phyloP scores from a whole-genome alignment of 2,113 vertebrate genomes.

The Axis porcinus region DNA sequence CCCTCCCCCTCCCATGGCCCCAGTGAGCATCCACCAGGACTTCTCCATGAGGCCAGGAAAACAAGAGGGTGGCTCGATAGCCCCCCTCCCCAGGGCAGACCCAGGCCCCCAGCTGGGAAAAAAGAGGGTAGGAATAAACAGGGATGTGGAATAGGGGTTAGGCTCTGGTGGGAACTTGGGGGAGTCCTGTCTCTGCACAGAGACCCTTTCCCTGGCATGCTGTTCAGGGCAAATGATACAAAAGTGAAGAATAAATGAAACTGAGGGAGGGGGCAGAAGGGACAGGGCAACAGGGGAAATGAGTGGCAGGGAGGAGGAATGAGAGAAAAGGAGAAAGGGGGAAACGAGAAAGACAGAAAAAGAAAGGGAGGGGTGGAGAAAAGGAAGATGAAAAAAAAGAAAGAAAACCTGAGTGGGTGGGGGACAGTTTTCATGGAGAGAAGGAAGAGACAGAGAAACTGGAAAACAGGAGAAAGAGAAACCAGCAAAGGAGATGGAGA shows the following conservation, averaged over 20 bases:
- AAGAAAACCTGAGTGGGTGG: neutral
- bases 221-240: constrained; percentile 77
- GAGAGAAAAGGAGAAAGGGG: neutral
- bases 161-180: constrained; percentile 20
- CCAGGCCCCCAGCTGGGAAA: neutral
- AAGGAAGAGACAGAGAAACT: constrained; percentile 26
- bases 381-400: neutral
- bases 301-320: constrained; percentile 51
- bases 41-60: constrained; percentile 16
- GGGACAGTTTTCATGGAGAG: neutral
- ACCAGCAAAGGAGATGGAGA: constrained; percentile 65
- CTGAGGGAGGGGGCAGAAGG: constrained; percentile 60
- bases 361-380: neutral
- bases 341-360: neutral
- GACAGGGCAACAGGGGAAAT: constrained; percentile 63
- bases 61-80: neutral
- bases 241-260: constrained; percentile 76
- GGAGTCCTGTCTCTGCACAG: neutral
- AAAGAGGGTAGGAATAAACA: neutral
- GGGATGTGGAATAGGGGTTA: neutral
- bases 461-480: constrained; percentile 68
- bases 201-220: constrained; percentile 6
- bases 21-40: constrained; percentile 3
- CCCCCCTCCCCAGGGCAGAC: neutral
- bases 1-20: constrained; percentile 60